Percentiles rank a stretch among this genome's conserved stretches.
Conservation (phyloP, 2,113 vertebrate species). For the Antechinus stuartii region DNA sequence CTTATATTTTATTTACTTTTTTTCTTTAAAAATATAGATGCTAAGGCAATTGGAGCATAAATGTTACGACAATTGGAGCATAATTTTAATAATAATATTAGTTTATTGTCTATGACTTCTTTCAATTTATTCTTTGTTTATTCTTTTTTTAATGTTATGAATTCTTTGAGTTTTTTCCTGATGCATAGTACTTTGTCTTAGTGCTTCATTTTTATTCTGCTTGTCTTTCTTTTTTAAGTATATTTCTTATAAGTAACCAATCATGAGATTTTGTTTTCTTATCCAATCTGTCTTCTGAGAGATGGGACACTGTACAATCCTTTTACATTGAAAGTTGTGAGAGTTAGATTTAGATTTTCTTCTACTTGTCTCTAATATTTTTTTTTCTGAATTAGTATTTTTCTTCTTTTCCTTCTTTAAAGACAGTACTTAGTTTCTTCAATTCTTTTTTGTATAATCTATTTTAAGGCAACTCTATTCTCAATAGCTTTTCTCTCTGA, state of each 20-base stretch:
- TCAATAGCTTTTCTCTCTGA: neutral
- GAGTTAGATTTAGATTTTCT: neutral
- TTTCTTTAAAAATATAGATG: neutral
- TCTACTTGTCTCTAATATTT: neutral
- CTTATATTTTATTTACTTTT: neutral
- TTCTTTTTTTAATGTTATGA: neutral
- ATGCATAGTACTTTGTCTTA: neutral
- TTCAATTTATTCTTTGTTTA: neutral
- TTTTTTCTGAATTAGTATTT: neutral
- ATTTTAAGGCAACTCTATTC: neutral
- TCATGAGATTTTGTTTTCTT: neutral
- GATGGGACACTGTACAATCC: no score
- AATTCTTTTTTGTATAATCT: neutral
- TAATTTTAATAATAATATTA: neutral
- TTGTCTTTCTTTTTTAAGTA: neutral
- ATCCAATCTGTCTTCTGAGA: neutral
- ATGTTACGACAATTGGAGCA: neutral
- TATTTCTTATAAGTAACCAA: neutral
- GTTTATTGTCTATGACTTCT: neutral
- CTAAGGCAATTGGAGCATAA: neutral
- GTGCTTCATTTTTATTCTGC: neutral
- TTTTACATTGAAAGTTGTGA: neutral
- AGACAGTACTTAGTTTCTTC: neutral
- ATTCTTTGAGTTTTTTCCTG: neutral
- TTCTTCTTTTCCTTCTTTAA: neutral